A percentile compares a stretch with the other conserved stretches of the same genome.
Evolutionary conservation across 2,888 invertebrate genomes (phyloP).

Genomic region (Ochlodes sylvanus): DNA sequence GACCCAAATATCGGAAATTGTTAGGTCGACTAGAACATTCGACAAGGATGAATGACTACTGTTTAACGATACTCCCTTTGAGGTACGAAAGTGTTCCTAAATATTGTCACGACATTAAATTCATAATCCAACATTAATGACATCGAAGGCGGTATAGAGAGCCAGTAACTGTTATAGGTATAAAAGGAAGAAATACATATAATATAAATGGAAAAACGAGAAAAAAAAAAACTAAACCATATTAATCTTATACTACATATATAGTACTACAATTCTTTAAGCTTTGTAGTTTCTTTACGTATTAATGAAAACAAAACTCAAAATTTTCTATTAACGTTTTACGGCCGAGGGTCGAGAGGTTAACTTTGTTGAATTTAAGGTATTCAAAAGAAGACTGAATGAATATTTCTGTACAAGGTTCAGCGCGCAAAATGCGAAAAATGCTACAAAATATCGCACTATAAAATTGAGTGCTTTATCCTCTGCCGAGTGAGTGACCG

Average conservation of each 20-base stretch:
- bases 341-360: neutral
- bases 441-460: constrained; percentile 33
- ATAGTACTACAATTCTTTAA: too few species aligned
- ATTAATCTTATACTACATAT: too few species aligned
- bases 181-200: too few species aligned
- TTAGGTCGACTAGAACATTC: neutral
- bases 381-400: constrained; percentile 26
- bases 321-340: constrained; percentile 26
- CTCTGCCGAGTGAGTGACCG: constrained; percentile 36
- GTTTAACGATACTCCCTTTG: neutral
- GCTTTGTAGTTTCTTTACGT: neutral
- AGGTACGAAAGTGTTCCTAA: too few species aligned
- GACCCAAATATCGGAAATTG: neutral
- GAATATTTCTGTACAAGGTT: constrained; percentile 29
- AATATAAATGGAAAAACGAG: too few species aligned
- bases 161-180: too few species aligned
- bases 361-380: constrained; percentile 15
- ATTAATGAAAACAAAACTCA: neutral
- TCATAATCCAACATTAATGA: too few species aligned
- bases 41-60: neutral
- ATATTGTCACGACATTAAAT: too few species aligned
- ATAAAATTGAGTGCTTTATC: constrained; percentile 38
- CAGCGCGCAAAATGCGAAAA: constrained; percentile 32
- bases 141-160: too few species aligned
- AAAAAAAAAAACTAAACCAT: too few species aligned